Evolutionary conservation across 2,113 vertebrate genomes (phyloP), one percentile per base, ranked within the genome.

Genomic region (Talpa occidentalis): DNA sequence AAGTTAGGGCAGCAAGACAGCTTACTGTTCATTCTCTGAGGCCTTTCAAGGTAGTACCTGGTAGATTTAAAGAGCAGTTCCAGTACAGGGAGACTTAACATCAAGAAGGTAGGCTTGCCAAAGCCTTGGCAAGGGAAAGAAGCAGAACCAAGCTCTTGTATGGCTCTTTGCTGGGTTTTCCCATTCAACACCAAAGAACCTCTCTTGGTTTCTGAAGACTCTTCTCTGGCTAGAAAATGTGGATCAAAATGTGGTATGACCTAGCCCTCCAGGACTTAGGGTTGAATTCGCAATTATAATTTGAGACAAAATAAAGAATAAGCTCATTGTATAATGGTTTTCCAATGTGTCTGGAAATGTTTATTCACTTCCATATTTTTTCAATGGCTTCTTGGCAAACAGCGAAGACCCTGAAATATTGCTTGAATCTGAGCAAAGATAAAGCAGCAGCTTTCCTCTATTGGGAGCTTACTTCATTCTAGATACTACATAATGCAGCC

Each of bases 401-500:
- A 73, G 35, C 26, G 47, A 37, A 90, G 24, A 93, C n/a, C 52
- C 44, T 11, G 66, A 73, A 93, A 35, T 44, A 76, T 7, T 62
- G 60, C 37, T 62, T 88, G 40, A 60, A 24, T 89, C 37, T 70
- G 8, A 93, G 19, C 28, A 47, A 89, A 90, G 56, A n/a, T 83
- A 24, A 62, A 73, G 83, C 14, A 42, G 4, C 69, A 59, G 19
- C 40, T 47, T 56, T 26, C n/a, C 56, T 91, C n/a, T 12, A 60
- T 4, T 47, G 52, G 77, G n/a, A n/a, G 24, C 10, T 54, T 35
- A 40, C 5, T 67, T n/a, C 10, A 8, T 19, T 21, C 21, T 22
- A 56, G 60, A 47, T 0, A 0, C 30, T 67, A 0, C 62, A 0
- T 7, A 10, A 64, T 1, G 1, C 1, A 14, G 1, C 32, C 11